These are phyloP conservation scores for Calyptommatus sinebrachiatus DNA, from an alignment of 2,113 vertebrate species.

Conservation along the genomic window DNA sequence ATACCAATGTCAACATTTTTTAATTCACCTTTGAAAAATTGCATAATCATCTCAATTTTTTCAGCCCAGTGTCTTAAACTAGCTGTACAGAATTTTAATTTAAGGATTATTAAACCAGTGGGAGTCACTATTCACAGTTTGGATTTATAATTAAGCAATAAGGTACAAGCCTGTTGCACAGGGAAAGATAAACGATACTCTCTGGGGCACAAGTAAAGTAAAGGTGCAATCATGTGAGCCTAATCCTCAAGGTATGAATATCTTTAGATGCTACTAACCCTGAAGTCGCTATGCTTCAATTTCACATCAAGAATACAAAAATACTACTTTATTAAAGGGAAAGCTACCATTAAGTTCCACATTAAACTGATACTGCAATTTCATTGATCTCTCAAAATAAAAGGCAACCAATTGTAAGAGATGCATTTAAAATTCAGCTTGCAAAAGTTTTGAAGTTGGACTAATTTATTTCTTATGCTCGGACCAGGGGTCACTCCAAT, in stretches of 20 bases:
- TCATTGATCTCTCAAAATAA: neutral
- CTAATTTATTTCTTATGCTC: neutral
- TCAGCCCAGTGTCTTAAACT: constrained; percentile 52
- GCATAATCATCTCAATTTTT: constrained; percentile 32
- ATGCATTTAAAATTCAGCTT: neutral
- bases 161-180: constrained; percentile 55
- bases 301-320: neutral
- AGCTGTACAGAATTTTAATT: constrained; percentile 57
- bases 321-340: neutral
- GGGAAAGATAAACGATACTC: constrained; percentile 57
- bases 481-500: too few relatives aligned
- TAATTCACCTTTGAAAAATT: constrained; percentile 38
- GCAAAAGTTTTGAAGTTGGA: neutral
- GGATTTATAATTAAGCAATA: constrained; percentile 67
- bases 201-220: constrained; percentile 48
- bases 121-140: constrained; percentile 52
- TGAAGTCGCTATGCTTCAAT: constrained; percentile 42
- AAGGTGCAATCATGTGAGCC: constrained; percentile 59
- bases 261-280: constrained; percentile 40
- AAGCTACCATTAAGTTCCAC: constrained; percentile 9
- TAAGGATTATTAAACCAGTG: constrained; percentile 63
- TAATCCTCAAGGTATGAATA: constrained; percentile 66
- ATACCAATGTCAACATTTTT: neutral
- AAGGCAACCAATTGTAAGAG: neutral
- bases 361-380: neutral